phyloP scores from a whole-genome alignment of 2,888 invertebrate genomes.

The Copidosoma aretas region DNA sequence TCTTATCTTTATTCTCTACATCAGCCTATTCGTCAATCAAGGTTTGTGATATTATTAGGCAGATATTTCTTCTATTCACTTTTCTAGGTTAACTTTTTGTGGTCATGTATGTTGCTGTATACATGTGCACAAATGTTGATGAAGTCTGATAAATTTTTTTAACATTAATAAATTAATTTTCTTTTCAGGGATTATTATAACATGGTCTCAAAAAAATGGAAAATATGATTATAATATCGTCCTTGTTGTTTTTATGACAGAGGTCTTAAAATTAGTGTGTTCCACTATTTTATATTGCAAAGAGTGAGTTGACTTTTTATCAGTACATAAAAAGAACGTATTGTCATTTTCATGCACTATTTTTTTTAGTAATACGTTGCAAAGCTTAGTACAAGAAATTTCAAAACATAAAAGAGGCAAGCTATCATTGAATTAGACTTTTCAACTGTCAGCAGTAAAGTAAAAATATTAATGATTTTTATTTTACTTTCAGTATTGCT shows the following conservation, averaged over 20 bases:
- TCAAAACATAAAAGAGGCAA: constrained; percentile 53
- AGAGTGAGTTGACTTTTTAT: constrained; percentile 65
- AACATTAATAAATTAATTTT: no score
- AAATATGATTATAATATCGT: constrained; percentile 89
- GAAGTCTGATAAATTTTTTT: no score
- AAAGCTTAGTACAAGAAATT: constrained; percentile 46
- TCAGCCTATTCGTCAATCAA: constrained; percentile 89
- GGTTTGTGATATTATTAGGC: constrained; percentile 67
- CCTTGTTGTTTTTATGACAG: constrained; percentile 87
- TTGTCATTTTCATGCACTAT: constrained; percentile 24
- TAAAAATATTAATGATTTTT: constrained; percentile 6
- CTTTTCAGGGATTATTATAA: constrained; percentile 87
- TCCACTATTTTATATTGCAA: constrained; percentile 76
- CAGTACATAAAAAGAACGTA: not conserved
- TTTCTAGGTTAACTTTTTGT: not conserved
- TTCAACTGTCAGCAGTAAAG: not conserved
- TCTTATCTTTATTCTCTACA: constrained; percentile 83
- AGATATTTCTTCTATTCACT: not conserved
- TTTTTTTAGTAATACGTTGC: constrained; percentile 30
- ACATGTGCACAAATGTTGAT: not conserved
- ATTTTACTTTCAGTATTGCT: constrained; percentile 71
- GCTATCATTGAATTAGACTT: constrained; percentile 24
- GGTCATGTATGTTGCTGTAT: not conserved
- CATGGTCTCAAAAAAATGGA: constrained; percentile 83
- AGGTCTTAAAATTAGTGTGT: constrained; percentile 81